Percentiles rank a stretch among this genome's conserved stretches.
phyloP scores from a whole-genome alignment of 2,113 vertebrate species.

The Anhinga anhinga region DNA sequence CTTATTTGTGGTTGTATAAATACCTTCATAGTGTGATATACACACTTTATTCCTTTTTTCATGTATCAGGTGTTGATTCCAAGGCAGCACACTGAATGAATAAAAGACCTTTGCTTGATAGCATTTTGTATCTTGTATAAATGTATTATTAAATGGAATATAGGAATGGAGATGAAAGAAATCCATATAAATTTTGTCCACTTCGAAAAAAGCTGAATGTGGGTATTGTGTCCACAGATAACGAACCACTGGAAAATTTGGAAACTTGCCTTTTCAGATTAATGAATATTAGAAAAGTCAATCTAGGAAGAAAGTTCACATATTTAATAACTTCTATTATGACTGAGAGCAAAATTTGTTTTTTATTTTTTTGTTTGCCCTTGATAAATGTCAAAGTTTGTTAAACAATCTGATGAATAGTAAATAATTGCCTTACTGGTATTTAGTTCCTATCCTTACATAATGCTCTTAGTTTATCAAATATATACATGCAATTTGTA shows the following conservation, averaged over 20 bases:
- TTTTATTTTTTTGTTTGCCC: background rate
- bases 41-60: background rate
- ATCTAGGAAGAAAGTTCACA: background rate
- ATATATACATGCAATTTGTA: background rate
- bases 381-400: background rate
- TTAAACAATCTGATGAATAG: background rate
- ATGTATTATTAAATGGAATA: background rate
- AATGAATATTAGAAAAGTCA: background rate
- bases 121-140: background rate
- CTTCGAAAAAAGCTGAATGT: rapidly evolving
- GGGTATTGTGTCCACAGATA: background rate
- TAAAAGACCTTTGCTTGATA: background rate
- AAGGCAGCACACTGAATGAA: background rate
- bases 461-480: background rate
- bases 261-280: background rate
- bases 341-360: background rate
- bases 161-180: background rate
- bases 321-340: background rate
- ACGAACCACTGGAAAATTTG: background rate
- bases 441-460: background rate
- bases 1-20: background rate
- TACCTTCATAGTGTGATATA: background rate
- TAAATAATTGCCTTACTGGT: background rate
- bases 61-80: background rate
- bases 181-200: background rate